Conservation (phyloP, 2,113 vertebrate species). For the Cyanocitta stelleri region DNA sequence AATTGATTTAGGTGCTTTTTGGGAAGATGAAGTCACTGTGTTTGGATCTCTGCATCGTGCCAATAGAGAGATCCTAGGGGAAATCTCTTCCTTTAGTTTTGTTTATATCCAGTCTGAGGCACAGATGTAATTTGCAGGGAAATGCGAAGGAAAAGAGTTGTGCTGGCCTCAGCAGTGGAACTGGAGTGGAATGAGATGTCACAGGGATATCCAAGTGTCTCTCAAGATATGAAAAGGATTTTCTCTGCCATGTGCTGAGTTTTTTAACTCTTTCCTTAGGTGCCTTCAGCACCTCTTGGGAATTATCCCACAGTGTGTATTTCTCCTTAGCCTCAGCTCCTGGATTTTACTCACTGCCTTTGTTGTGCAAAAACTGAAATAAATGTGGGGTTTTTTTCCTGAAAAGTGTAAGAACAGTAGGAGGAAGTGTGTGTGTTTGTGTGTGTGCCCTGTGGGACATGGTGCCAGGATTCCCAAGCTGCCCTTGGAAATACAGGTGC, state of each 20-base stretch:
- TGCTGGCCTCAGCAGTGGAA: constrained; percentile 48
- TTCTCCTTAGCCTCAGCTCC: background rate
- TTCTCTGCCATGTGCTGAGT: background rate
- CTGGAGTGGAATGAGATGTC: constrained; percentile 30
- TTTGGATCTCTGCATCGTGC: constrained; percentile 34
- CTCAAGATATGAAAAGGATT: background rate
- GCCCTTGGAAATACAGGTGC: constrained; percentile 9
- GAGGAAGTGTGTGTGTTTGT: constrained; percentile 8
- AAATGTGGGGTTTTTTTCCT: background rate
- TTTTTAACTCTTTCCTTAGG: background rate
- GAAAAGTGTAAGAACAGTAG: constrained; percentile 43
- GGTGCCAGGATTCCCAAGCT: background rate
- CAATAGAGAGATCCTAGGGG: constrained; percentile 47
- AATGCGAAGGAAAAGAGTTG: constrained; percentile 38
- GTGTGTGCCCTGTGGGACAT: background rate
- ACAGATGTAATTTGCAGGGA: constrained; percentile 58
- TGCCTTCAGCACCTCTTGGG: background rate
- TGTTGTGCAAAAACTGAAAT: background rate
- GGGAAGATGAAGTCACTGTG: constrained; percentile 59
- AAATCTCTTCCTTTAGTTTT: constrained; percentile 55
- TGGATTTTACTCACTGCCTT: background rate
- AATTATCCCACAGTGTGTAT: background rate
- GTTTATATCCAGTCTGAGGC: constrained; percentile 30
- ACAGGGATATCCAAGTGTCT: background rate
- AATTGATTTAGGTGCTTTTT: constrained; percentile 39